Evolutionary conservation across 2,888 invertebrate species (phyloP).

Genomic region (Epinotia bilunana): DNA sequence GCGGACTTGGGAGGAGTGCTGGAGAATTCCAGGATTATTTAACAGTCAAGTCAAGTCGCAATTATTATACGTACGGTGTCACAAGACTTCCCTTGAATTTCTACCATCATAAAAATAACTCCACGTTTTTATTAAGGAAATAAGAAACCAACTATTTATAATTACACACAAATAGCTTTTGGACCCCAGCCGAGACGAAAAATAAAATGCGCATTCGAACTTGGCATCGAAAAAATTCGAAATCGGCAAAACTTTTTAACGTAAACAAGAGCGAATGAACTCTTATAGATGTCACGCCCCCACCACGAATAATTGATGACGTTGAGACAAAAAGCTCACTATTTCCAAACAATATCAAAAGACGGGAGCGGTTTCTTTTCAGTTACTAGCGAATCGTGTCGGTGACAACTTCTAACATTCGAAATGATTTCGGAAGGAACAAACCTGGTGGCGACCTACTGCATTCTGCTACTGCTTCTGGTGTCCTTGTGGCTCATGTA

Average conservation of each 20-base stretch:
- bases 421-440: constrained; percentile 82
- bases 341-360: constrained; percentile 55
- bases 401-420: constrained; percentile 54
- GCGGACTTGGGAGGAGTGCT: constrained; percentile 61
- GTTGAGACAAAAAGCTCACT: constrained; percentile 45
- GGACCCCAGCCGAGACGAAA: constrained; percentile 41
- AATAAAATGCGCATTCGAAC: constrained; percentile 35
- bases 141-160: constrained; percentile 37
- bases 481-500: constrained; percentile 87
- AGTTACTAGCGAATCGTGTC: constrained; percentile 66
- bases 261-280: constrained; percentile 45
- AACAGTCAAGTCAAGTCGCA: too few relatives aligned
- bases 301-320: constrained; percentile 45
- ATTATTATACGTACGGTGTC: too few relatives aligned
- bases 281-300: constrained; percentile 23
- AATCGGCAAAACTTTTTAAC: constrained; percentile 37
- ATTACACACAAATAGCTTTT: constrained; percentile 34
- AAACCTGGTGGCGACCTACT: constrained; percentile 87
- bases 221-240: constrained; percentile 40
- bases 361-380: constrained; percentile 59
- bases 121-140: constrained; percentile 33
- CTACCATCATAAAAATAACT: constrained; percentile 6
- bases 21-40: constrained; percentile 64
- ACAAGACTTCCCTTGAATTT: background rate
- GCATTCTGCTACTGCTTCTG: constrained; percentile 86